Evolutionary conservation across 2,888 invertebrate genomes (phyloP).

Genomic region (Alloscopus bannaensis): DNA sequence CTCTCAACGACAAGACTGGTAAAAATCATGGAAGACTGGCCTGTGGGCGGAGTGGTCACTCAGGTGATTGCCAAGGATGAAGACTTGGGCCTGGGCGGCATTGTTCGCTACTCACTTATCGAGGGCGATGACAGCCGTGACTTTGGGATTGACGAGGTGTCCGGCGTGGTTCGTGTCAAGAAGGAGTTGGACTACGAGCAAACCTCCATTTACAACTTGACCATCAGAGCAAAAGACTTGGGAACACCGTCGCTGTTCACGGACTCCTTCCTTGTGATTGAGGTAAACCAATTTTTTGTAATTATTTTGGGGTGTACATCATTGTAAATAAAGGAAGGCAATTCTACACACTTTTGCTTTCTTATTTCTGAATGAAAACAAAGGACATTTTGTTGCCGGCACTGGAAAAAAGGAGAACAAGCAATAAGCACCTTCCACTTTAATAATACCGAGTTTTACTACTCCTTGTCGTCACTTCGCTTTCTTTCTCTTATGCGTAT

Average conservation of each 20-base stretch:
- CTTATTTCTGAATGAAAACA: too few relatives aligned
- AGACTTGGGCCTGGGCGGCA: slow-evolving; percentile 89
- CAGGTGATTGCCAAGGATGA: slow-evolving; percentile 89
- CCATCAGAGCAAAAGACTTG: slow-evolving; percentile 89
- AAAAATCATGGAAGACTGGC: slow-evolving; percentile 93
- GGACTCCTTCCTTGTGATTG: slow-evolving; percentile 86
- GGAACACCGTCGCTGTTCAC: slow-evolving; percentile 89
- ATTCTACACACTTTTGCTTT: slow-evolving; percentile 1
- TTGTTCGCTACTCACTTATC: slow-evolving; percentile 84
- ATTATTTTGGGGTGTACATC: too few relatives aligned
- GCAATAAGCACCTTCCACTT: too few relatives aligned
- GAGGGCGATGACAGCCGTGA: slow-evolving; percentile 81
- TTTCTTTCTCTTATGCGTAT: slow-evolving; percentile 5
- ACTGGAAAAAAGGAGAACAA: too few relatives aligned
- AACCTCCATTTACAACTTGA: slow-evolving; percentile 91
- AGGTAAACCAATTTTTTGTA: too few relatives aligned
- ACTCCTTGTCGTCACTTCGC: too few relatives aligned
- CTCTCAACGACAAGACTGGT: slow-evolving; percentile 76
- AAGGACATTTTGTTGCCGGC: too few relatives aligned
- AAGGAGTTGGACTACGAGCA: slow-evolving; percentile 91
- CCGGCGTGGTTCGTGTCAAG: slow-evolving; percentile 90
- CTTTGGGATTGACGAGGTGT: slow-evolving; percentile 89
- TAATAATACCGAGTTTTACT: too few relatives aligned
- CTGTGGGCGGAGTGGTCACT: slow-evolving; percentile 87
- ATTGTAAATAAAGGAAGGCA: too few relatives aligned